phyloP scores from a whole-genome alignment of 2,113 vertebrate species.

The Oophaga pumilio region DNA sequence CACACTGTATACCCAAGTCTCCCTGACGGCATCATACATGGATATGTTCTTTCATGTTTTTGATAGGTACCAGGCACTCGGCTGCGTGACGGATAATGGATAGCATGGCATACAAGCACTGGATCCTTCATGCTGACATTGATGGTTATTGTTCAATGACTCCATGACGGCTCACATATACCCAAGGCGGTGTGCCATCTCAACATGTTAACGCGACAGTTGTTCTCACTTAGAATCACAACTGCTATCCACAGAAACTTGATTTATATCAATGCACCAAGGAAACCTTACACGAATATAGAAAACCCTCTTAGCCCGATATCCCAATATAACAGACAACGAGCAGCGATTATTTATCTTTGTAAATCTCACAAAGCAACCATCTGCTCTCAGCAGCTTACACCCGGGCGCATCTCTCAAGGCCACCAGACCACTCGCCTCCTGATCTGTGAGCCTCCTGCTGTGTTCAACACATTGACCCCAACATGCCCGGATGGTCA shows the following conservation, averaged over 20 bases:
- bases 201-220: background rate
- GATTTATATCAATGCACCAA: background rate
- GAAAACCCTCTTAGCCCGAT: background rate
- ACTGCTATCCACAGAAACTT: background rate
- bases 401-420: background rate
- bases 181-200: background rate
- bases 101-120: background rate
- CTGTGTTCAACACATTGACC: background rate
- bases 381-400: conserved; percentile 9
- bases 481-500: background rate
- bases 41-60: too few relatives aligned
- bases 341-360: conserved; percentile 11
- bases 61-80: background rate
- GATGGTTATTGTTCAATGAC: background rate
- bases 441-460: fast-evolving
- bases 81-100: background rate
- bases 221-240: background rate
- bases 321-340: background rate
- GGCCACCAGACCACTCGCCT: background rate
- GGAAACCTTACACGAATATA: background rate
- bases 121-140: background rate
- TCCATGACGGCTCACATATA: background rate
- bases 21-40: too few relatives aligned
- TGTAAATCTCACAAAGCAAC: conserved; percentile 5
- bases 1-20: background rate